Percentiles rank a stretch among this genome's conserved stretches.
phyloP scores from a whole-genome alignment of 2,113 vertebrate genomes.

The Ochotona curzoniae region DNA sequence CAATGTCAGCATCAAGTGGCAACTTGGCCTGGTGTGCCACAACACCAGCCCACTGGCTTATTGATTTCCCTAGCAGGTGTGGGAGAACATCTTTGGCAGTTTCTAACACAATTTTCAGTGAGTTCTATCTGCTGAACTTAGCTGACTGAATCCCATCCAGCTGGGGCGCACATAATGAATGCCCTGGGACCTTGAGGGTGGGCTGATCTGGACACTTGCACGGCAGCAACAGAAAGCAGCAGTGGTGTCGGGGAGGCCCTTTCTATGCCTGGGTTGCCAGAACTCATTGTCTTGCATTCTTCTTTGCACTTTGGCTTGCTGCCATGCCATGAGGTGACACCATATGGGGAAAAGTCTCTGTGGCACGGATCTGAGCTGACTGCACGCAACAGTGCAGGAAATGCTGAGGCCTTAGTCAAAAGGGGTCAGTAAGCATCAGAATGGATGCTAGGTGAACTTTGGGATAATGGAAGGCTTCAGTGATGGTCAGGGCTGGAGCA shows the following conservation, averaged over 20 bases:
- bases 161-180: no score
- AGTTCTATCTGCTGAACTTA: background rate
- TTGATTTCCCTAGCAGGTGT: background rate
- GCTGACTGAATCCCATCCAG: no score
- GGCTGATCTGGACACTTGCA: background rate
- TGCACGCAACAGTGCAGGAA: background rate
- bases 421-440: background rate
- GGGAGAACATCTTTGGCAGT: no score
- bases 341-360: background rate
- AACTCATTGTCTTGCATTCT: background rate
- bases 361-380: background rate
- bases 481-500: no score
- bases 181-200: accelerated
- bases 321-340: background rate
- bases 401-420: background rate
- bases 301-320: background rate
- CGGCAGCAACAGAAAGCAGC: background rate
- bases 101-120: background rate
- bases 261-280: background rate
- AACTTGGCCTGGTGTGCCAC: no score
- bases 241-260: background rate
- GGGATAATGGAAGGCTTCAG: background rate
- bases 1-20: no score
- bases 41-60: no score
- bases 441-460: background rate